phyloP scores from a whole-genome alignment of 2,888 invertebrate genomes.

The Augochlorella aurata region DNA sequence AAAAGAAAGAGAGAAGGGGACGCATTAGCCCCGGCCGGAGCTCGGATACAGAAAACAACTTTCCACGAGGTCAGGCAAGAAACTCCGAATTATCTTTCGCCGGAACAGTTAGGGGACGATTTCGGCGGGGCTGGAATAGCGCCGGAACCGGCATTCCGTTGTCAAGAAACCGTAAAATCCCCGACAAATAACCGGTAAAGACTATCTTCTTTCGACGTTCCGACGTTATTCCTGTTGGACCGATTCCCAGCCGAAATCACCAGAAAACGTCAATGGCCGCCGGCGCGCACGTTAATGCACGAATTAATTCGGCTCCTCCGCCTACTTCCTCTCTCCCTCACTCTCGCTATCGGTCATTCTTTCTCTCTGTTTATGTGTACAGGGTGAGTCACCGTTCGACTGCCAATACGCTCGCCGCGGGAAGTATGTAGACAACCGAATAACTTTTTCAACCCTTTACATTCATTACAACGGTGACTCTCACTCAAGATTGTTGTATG shows the following conservation, averaged over 20 bases:
- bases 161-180: slow-evolving; percentile 62
- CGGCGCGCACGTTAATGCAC: slow-evolving; percentile 29
- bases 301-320: slow-evolving; percentile 37
- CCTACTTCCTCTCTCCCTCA: not conserved
- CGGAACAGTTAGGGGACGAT: slow-evolving; percentile 56
- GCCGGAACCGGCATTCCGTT: slow-evolving; percentile 55
- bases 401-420: too few relatives aligned
- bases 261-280: slow-evolving; percentile 42
- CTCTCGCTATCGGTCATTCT: not conserved
- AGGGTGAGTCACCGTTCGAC: too few relatives aligned
- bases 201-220: slow-evolving; percentile 26
- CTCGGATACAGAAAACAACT: slow-evolving; percentile 44
- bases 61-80: slow-evolving; percentile 61
- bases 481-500: too few relatives aligned
- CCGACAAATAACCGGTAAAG: slow-evolving; percentile 62
- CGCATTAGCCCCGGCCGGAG: slow-evolving; percentile 61
- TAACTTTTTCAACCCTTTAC: too few relatives aligned
- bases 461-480: too few relatives aligned
- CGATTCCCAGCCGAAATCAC: slow-evolving; percentile 44
- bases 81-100: slow-evolving; percentile 71
- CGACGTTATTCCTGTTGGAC: slow-evolving; percentile 32
- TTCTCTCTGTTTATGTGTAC: too few relatives aligned
- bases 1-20: slow-evolving; percentile 2
- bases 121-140: slow-evolving; percentile 33
- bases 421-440: too few relatives aligned